Base-by-base conservation (phyloP, 1,140 invertebrate genomes). In the Ceratina japonica region DNA sequence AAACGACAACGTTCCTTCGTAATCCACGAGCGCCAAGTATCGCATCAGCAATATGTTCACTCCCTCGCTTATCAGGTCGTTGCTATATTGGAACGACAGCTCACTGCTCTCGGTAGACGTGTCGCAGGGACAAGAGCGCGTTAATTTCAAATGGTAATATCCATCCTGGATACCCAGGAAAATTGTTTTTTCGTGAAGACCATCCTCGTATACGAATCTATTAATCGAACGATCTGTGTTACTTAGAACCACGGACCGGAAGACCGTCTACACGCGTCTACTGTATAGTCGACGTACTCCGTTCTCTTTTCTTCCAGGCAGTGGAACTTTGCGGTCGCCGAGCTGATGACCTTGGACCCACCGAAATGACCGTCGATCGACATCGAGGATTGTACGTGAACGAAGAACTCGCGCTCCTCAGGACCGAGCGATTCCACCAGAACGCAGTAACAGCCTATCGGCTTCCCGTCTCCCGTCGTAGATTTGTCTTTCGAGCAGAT, bases 41-140 rank as follows among this genome's bases (percentile, higher is more conserved):
- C 94, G 91, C 83, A 94, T 91, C 13, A 95, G 85, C 37, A 95
- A 85, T 70, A 95, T 92, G 87, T 94, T 95, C 24, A 93, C 92
- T 63, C 93, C 94, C 91, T 95, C 94, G n/a, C 93, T 92, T 78
- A 95, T 89, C 71, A 94, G 92, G 81, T 93, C 89, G 54, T 87
- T 87, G 31, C 71, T 72, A 3, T 31, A 54, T 10, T 69, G 49
- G 27, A 86, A 73, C 2, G 82, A 27, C 12, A 90, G 27, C n/a
- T 88, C 59, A 56, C 79, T 76, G 24, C 58, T 80, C 52, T 86
- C 71, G 1, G 56, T 77, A 10, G 37, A 64, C 65, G 44, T 75
- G 64, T 87, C 76, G 8, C 87, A 88, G 0, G 83, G 86, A 78
- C 87, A 89, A 10, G 59, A 80, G 59, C 77, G 75, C 16, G 22